Evolutionary conservation across 2,113 vertebrate genomes (phyloP), one percentile per base, ranked within the genome.

Genomic region (Romanogobio albipinnatus): DNA sequence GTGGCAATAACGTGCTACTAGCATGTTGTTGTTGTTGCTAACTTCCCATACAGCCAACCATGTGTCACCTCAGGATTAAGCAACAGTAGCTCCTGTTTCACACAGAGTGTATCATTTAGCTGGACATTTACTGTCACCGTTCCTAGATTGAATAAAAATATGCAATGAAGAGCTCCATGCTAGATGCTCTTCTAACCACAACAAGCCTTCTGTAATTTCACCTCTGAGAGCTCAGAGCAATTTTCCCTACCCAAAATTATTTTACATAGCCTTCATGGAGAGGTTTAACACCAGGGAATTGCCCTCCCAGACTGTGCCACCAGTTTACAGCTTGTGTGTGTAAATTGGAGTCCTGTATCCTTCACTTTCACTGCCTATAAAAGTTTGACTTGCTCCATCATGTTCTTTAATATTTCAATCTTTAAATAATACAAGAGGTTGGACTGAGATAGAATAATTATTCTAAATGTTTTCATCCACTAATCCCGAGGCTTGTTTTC

Each of bases 201-300:
- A 45, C 51, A 29, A 81, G 74, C n/a, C 77, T 80, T 86, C 82
- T 88, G 61, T 70, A 86, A 88, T 88, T 85, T 86, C 81, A 88
- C 77, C 39, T 51, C 45, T 75, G 49, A 45, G 68, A 68, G 15
- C 56, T 82, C 36, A 47, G 59, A 81, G 70, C 76, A 84, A 62
- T 78, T 86, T 81, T 45, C 9, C 17, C 43, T 84, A 39, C 56
- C 33, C 9, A 3, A 73, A 66, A 49, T 76, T 51, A 26, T 66
- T 76, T 83, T 51, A 22, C 47, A 84, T 43, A 19, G 24, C 6
- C 14, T 43, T 26, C 73, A 74, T 29, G 64, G 9, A 56, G 53
- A 6, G 76, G 47, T 73, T 70, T 79, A 68, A 74, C 47, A 39
- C 47, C 64, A 53, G 26, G 53, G 49, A 81, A 77, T 61, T 58